Evolutionary conservation across 1,140 invertebrate species (phyloP), one percentile per base, ranked within the genome.

Genomic region (Bombus haemorrhoidalis): DNA sequence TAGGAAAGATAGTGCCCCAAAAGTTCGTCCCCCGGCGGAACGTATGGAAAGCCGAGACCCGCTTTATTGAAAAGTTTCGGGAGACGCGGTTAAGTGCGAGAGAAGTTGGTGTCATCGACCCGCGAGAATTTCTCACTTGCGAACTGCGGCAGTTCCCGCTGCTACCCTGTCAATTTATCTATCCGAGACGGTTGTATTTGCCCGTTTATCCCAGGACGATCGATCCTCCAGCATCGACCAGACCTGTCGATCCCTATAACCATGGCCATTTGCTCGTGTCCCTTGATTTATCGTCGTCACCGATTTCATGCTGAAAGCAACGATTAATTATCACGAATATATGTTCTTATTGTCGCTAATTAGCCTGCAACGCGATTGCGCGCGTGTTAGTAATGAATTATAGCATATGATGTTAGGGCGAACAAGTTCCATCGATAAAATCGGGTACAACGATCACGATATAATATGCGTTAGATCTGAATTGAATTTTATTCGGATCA

Each of bases 31-130:
- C 57, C 53, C 18, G 15, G 15, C 18, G 82, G 83, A 87, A 89
- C 87, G 88, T 88, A 88, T 88, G 88, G 83, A 88, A 89, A 89
- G 75, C 66, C 28, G 87, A 86, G 79, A 37, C 28, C 72, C 75
- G 79, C 75, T 86, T 89, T 88, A 89, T 89, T 88, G 88, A 88
- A 89, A 89, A 89, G 88, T 89, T 89, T 88, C 79, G 59, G 53
- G 78, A 78, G 79, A 64, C 39, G 74, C 79, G 75, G 87, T 86
- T 87, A 86, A 89, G 87, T 72, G 87, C 82, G 86, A 75, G 82
- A 32, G 76, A 89, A 89, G 73, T 88, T 89, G 37, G 57, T n/a
- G 75, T 32, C 77, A 72, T 69, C 66, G 71, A 72, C 41, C 83
- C 82, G 82, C 76, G 83, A 88, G 83, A 81, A 89, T 79, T 80